phyloP scores from a whole-genome alignment of 2,797 vertebrate genomes.

The Delichon dasypus region DNA sequence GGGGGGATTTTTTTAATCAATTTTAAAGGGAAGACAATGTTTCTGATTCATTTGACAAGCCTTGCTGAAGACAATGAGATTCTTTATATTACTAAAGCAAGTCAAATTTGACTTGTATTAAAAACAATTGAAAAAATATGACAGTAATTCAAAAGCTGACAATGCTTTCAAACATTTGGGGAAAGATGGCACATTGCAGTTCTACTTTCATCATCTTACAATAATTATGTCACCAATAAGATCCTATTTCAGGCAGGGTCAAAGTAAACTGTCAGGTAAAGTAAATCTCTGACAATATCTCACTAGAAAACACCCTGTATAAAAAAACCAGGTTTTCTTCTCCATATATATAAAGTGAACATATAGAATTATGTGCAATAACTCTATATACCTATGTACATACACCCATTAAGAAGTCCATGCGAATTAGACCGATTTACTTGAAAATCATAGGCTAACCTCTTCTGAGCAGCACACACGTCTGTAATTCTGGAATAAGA shows the following conservation, averaged over 20 bases:
- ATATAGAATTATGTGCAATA: not conserved
- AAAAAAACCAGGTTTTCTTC: not conserved
- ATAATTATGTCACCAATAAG: conserved; percentile 32
- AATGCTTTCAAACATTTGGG: conserved; percentile 60
- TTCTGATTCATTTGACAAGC: conserved; percentile 51
- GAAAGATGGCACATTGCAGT: not conserved
- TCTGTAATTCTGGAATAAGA: not conserved
- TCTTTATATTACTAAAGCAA: conserved; percentile 40
- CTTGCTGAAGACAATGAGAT: conserved; percentile 35
- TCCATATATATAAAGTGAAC: not conserved
- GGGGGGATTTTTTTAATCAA: not conserved
- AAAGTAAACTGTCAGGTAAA: conserved; percentile 20
- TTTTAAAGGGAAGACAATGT: conserved; percentile 53
- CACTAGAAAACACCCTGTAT: not conserved
- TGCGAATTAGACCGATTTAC: not conserved
- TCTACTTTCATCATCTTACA: conserved; percentile 30
- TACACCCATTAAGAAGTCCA: not conserved
- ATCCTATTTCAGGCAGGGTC: conserved; percentile 19
- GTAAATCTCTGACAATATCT: not conserved
- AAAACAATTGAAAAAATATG: conserved; percentile 60
- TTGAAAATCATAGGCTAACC: not conserved
- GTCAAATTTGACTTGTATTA: conserved; percentile 50
- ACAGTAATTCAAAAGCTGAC: conserved; percentile 51
- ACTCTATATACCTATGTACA: not conserved
- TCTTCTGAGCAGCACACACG: not conserved